Base-by-base conservation (phyloP, 2,113 vertebrate genomes). In the Aythya baeri region DNA sequence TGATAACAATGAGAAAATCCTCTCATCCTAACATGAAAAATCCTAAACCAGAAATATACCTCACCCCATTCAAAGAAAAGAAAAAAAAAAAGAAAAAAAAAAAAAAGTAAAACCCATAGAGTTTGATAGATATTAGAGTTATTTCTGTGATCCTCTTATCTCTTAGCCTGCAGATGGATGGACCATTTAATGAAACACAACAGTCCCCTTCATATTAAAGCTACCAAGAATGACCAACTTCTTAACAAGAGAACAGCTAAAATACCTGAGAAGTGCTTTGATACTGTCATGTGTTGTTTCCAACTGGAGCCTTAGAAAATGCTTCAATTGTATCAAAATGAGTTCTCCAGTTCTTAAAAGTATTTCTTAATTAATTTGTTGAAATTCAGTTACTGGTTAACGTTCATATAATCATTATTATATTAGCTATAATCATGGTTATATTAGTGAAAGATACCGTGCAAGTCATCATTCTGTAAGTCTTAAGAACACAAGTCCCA, bases 111-210 rank as follows among this genome's bases (percentile, higher is more conserved):
- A 88, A 23, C 32, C 41, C 54, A 20, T 2, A 46, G 50, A 83
- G 61, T 77, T 55, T 91, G 66, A 86, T n/a, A 94, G 68, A 84
- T 91, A 95, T 61, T 83, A 34, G 44, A 96, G 83, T 83, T 88
- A 73, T 73, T 94, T 86, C 86, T 83, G 58, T 89, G 84, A 94
- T 95, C 83, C 79, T 93, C 89, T 96, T 96, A 92, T 93, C 92
- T 96, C 80, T 91, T 27, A 83, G 71, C 62, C 75, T 91, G 59
- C 89, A 95, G 89, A 96, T 1, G 50, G 86, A 87, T 59, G 43
- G 74, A 67, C 5, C 57, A 58, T 78, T 92, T 88, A 96, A 94
- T 92, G 46, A 81, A 86, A 94, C 88, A 74, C 71, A 91, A 91
- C 26, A 32, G 22, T 41, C 44, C 58, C 68, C 6, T 25, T 83